Base-by-base conservation (phyloP, 1,140 invertebrate species). In the Conus ventricosus region DNA sequence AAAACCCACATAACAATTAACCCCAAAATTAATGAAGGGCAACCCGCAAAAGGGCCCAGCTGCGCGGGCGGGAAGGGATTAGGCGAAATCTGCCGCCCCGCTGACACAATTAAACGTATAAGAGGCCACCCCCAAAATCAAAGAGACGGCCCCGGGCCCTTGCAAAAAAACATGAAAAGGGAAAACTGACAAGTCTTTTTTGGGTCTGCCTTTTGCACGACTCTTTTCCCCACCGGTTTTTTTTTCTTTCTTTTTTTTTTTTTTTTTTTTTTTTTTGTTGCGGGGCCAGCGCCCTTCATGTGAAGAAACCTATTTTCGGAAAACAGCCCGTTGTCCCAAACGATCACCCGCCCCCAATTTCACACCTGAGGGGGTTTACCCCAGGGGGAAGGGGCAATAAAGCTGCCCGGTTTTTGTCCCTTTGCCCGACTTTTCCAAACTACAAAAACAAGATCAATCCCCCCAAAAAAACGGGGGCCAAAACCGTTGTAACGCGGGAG, bases 371-470 rank as follows among this genome's bases (percentile, higher is more conserved):
- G 7, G 78, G n/a, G n/a, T n/a, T 80, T 71, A 71, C 67, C 10
- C 67, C 4, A 71, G 67, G 4, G 4, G 67, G 67, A 71, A 71
- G 4, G 67, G 67, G 67, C 67, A 71, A 25, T 53, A 81, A 81
- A 81, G 78, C 78, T 57, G 53, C 25, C 82, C 15, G 78, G 78
- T 81, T 8, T 0, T 23, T 11, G 53, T n/a, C n/a, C n/a, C n/a
- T n/a, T n/a, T n/a, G n/a, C n/a, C n/a, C n/a, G n/a, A n/a, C n/a
- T n/a, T n/a, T n/a, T n/a, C n/a, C n/a, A n/a, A n/a, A n/a, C 78
- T 39, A 54, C 78, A 81, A 81, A 84, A 57, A 84, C 75, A 87
- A 87, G 39, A 78, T 76, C 85, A 57, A 75, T 75, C 67, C 5
- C 39, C 51, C 71, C n/a, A n/a, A n/a, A 55, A 71, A 85, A 85